Evolutionary conservation across 2,888 invertebrate species (phyloP).

Genomic region (Formica aserva): DNA sequence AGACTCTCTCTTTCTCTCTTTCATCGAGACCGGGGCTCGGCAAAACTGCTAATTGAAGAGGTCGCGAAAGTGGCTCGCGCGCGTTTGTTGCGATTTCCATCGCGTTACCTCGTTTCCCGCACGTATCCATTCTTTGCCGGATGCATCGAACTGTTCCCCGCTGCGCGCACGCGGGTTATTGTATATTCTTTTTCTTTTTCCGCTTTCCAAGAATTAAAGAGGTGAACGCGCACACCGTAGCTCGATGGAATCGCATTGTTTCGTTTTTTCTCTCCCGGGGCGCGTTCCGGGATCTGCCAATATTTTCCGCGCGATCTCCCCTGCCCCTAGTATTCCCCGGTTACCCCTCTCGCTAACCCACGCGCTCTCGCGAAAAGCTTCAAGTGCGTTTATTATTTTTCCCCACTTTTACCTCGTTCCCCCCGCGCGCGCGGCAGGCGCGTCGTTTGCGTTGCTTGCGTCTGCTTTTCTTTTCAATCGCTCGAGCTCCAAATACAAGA

Average conservation of each 20-base stretch:
- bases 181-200: background rate
- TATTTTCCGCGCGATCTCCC: constrained; percentile 52
- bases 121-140: constrained; percentile 6
- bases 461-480: constrained; percentile 50
- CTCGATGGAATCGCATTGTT: constrained; percentile 18
- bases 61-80: constrained; percentile 51
- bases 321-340: background rate
- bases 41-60: constrained; percentile 71
- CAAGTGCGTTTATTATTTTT: constrained; percentile 72
- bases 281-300: constrained; percentile 33
- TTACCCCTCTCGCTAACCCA: constrained; percentile 37
- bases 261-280: background rate
- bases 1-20: background rate
- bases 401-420: constrained; percentile 19
- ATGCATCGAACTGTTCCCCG: background rate
- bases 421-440: background rate
- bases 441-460: constrained; percentile 16
- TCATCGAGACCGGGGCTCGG: constrained; percentile 7
- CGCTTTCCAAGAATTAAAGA: constrained; percentile 34
- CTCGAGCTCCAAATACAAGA: background rate
- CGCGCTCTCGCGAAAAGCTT: constrained; percentile 64
- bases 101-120: background rate
- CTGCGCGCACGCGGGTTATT: background rate
- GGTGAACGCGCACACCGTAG: constrained; percentile 4
- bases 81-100: constrained; percentile 37